Evolutionary conservation across 2,113 vertebrate genomes (phyloP).

Genomic region (Thunnus thynnus): DNA sequence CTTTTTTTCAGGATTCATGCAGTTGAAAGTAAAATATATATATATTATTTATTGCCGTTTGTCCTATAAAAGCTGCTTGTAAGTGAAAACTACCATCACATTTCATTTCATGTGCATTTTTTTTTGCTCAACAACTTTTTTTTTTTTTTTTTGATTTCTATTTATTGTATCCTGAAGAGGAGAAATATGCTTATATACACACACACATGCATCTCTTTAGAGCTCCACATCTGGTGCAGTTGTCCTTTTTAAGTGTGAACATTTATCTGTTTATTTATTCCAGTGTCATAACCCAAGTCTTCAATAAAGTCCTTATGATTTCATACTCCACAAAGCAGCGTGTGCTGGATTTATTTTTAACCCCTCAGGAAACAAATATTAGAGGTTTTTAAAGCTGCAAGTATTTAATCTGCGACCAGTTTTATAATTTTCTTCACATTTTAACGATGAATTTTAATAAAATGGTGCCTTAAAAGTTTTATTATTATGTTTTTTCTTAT

Average conservation of each 20-base stretch:
- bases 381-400: background rate
- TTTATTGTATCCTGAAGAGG: constrained; percentile 89
- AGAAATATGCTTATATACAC: constrained; percentile 73
- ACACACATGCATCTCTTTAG: constrained; percentile 73
- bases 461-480: too few relatives aligned
- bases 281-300: constrained; percentile 92
- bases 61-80: constrained; percentile 76
- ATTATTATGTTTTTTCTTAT: background rate
- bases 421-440: background rate
- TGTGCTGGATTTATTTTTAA: constrained; percentile 26
- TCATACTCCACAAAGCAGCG: constrained; percentile 87
- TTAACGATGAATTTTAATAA: background rate
- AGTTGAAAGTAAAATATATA: constrained; percentile 70
- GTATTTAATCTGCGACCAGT: background rate
- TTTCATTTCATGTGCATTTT: constrained; percentile 66
- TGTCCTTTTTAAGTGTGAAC: constrained; percentile 87
- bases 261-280: constrained; percentile 98
- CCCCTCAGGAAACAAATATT: background rate
- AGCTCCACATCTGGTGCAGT: constrained; percentile 80
- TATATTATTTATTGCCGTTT: constrained; percentile 93
- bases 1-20: constrained; percentile 74
- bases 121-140: constrained; percentile 82
- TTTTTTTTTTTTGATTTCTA: constrained; percentile 84
- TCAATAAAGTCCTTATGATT: constrained; percentile 94
- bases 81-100: constrained; percentile 75